Conservation (phyloP, 2,888 invertebrate species). For the Leptarthrus brevirostris region DNA sequence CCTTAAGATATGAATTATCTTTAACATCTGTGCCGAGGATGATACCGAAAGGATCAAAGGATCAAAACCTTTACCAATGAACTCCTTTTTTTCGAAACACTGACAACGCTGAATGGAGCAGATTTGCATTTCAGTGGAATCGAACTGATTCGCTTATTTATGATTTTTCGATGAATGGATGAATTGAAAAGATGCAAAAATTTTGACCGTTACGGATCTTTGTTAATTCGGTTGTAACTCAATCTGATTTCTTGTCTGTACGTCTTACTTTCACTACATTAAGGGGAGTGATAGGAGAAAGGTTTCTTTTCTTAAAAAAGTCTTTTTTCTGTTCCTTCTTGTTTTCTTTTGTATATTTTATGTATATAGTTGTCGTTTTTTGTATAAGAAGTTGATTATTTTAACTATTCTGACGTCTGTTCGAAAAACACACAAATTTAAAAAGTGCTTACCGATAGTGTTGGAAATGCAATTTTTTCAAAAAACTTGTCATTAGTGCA, state of each 20-base stretch:
- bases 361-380: not conserved
- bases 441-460: no score
- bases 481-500: no score
- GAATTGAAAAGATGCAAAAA: conserved; percentile 2
- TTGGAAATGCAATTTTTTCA: no score
- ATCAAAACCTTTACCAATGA: conserved; percentile 11
- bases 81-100: not conserved
- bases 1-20: not conserved
- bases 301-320: not conserved
- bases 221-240: conserved; percentile 20
- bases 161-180: conserved; percentile 50
- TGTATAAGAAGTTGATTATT: not conserved
- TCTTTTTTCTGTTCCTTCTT: not conserved
- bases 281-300: not conserved
- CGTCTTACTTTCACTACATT: not conserved
- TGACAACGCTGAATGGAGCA: conserved; percentile 8
- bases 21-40: not conserved
- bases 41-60: conserved; percentile 13
- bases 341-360: not conserved
- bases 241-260: conserved; percentile 1
- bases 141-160: conserved; percentile 53
- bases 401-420: no score
- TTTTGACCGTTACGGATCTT: conserved; percentile 46
- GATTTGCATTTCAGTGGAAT: conserved; percentile 52
- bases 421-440: no score